These are phyloP conservation scores for Myotis davidii DNA, from an alignment of 2,113 vertebrate genomes.

Conservation along the genomic window DNA sequence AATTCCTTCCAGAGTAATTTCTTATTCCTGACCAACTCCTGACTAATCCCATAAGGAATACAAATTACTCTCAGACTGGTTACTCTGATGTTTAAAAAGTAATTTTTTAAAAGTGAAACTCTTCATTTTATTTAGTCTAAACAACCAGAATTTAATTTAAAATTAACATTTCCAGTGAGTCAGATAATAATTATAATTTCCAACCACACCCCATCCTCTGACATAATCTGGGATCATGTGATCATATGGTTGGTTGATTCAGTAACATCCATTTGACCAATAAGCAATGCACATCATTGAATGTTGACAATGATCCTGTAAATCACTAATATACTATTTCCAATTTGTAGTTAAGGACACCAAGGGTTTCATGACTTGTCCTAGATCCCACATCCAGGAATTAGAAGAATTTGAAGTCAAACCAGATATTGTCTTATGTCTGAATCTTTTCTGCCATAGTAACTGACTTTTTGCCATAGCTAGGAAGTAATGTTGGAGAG, in stretches of 20 bases:
- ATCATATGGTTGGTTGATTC: not conserved
- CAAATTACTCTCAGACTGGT: conserved; percentile 18
- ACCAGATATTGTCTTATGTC: not conserved
- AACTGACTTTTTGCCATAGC: not conserved
- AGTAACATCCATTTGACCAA: not conserved
- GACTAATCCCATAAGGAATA: conserved; percentile 29
- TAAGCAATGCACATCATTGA: not conserved
- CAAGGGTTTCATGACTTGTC: not conserved
- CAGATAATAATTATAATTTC: conserved; percentile 2
- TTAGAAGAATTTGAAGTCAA: conserved; percentile 40
- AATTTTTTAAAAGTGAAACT: not conserved
- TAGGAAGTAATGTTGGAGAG: not conserved
- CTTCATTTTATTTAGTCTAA: conserved; percentile 47
- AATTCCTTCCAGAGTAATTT: not conserved
- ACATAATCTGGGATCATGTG: not conserved
- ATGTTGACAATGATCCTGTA: not conserved
- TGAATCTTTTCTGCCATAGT: not conserved
- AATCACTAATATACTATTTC: not conserved
- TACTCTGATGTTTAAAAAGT: conserved; percentile 32
- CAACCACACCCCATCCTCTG: not conserved
- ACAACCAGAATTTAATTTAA: conserved; percentile 13
- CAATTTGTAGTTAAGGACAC: not conserved
- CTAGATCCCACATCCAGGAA: not conserved
- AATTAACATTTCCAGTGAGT: conserved; percentile 26
- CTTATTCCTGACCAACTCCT: conserved; percentile 19